Evolutionary conservation across 2,888 invertebrate species (phyloP).

Genomic region (Diadegma fenestrale): DNA sequence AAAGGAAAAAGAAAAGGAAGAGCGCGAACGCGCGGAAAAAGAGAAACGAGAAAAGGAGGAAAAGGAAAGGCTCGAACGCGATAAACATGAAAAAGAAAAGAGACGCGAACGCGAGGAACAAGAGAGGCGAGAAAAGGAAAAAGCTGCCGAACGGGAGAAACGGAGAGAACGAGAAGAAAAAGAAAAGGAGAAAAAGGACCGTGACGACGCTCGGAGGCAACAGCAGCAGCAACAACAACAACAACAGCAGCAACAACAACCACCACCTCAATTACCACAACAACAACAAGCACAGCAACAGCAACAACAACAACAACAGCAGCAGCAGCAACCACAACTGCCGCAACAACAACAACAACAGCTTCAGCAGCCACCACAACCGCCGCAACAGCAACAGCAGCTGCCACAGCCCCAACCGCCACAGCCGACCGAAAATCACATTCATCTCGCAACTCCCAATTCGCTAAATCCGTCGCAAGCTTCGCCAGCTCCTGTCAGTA

Average conservation of each 20-base stretch:
- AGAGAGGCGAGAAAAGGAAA: conserved; percentile 83
- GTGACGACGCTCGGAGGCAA: conserved; percentile 81
- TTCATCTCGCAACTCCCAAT: conserved; percentile 72
- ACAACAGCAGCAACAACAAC: conserved; percentile 69
- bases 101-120: conserved; percentile 83
- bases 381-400: conserved; percentile 63
- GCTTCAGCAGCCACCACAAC: conserved; percentile 73
- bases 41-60: conserved; percentile 83
- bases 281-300: conserved; percentile 75
- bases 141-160: conserved; percentile 77
- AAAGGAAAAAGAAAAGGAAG: conserved; percentile 82
- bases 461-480: conserved; percentile 75
- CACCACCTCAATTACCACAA: conserved; percentile 67
- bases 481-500: conserved; percentile 88
- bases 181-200: conserved; percentile 84
- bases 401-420: conserved; percentile 68
- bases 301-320: conserved; percentile 68
- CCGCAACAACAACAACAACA: conserved; percentile 72
- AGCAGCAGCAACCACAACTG: conserved; percentile 64
- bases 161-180: conserved; percentile 80
- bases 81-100: conserved; percentile 82
- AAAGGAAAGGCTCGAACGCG: conserved; percentile 82
- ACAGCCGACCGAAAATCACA: conserved; percentile 81
- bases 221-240: conserved; percentile 71
- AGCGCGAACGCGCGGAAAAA: conserved; percentile 75